Evolutionary conservation across 2,113 vertebrate species (phyloP).

Genomic region (Vulpes vulpes): DNA sequence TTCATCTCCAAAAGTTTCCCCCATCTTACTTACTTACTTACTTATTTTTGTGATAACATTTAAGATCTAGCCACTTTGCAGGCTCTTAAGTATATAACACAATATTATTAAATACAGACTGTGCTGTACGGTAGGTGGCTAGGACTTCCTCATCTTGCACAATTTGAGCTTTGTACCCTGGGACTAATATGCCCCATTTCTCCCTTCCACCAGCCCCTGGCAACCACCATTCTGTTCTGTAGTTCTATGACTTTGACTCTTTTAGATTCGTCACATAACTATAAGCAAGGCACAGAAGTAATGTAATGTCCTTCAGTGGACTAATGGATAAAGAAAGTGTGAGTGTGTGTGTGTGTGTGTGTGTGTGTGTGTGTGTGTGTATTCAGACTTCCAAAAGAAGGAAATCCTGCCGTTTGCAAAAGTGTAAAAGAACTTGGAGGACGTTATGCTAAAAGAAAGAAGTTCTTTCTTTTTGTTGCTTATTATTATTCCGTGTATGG

Average conservation of each 20-base stretch:
- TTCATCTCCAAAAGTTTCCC: background rate
- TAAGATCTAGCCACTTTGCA: background rate
- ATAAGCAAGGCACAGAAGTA: background rate
- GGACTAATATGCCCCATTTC: background rate
- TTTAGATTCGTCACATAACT: background rate
- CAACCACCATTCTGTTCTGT: background rate
- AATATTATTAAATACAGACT: background rate
- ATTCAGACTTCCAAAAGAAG: background rate
- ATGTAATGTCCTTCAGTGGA: background rate
- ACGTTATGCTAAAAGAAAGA: background rate
- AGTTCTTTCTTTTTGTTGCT: background rate
- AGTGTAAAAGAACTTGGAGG: background rate
- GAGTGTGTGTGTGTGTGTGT: no score
- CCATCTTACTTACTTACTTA: background rate
- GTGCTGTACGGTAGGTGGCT: background rate
- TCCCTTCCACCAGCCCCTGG: background rate
- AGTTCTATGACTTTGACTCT: background rate
- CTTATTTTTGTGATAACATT: background rate
- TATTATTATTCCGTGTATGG: background rate
- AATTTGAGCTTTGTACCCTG: background rate
- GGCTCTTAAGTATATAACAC: background rate
- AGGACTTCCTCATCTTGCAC: background rate
- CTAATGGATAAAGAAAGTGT: background rate
- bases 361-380: no score
- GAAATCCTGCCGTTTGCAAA: background rate